These are phyloP conservation scores for Holotrichia oblita DNA, from an alignment of 1,140 invertebrate species.

Conservation along the genomic window DNA sequence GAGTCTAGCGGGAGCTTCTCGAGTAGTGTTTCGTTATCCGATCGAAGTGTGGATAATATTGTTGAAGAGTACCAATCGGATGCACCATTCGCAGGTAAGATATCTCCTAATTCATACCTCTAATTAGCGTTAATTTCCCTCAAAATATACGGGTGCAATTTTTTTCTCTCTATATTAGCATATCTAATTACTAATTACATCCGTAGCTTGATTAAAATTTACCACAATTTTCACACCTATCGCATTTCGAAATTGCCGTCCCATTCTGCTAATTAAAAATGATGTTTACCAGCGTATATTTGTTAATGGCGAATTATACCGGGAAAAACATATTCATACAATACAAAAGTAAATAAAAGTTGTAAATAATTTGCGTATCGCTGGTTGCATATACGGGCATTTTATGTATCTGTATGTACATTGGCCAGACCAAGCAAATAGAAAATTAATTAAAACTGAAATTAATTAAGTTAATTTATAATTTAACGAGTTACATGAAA, in stretches of 20 bases:
- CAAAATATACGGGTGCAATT: not conserved
- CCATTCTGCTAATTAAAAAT: slow-evolving; percentile 20
- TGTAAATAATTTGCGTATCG: not conserved
- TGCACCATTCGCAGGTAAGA: slow-evolving; percentile 86
- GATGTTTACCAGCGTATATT: not conserved
- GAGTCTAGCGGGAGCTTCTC: slow-evolving; percentile 70
- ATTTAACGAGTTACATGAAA: slow-evolving; percentile 36
- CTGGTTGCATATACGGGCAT: not conserved
- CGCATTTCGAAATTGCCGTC: not conserved
- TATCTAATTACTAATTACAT: not conserved
- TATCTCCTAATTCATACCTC: not conserved
- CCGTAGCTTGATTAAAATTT: slow-evolving; percentile 13
- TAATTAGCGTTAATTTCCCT: not conserved
- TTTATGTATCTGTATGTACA: not conserved
- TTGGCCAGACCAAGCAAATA: slow-evolving; percentile 36
- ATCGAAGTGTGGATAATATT: slow-evolving; percentile 82
- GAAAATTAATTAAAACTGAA: slow-evolving; percentile 43
- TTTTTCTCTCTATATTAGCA: not conserved
- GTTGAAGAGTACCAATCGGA: slow-evolving; percentile 88
- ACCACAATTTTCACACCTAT: not conserved
- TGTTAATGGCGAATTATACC: not conserved
- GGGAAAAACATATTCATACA: not conserved
- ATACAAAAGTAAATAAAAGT: slow-evolving; percentile 1
- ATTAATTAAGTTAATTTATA: slow-evolving; percentile 41
- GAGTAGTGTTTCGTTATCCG: slow-evolving; percentile 73